A percentile compares a stretch with the other conserved stretches of the same genome.
These are phyloP conservation scores for Sicus ferrugineus DNA, from an alignment of 2,888 invertebrate species.

Conservation along the genomic window DNA sequence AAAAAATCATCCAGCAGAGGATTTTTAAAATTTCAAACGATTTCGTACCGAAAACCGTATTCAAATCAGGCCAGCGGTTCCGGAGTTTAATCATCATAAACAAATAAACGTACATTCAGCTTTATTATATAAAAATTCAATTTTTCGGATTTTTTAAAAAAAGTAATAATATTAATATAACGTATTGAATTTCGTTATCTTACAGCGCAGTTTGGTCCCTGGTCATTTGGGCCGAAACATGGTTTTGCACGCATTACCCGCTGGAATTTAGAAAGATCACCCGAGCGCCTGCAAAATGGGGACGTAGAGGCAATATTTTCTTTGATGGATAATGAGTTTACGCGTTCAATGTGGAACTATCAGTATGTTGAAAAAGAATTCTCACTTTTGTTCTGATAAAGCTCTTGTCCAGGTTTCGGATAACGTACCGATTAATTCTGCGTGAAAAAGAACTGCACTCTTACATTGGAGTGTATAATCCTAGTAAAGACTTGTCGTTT, in stretches of 20 bases:
- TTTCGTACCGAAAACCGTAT: too few species aligned
- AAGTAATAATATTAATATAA: too few species aligned
- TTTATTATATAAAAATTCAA: too few species aligned
- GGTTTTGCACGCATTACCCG: constrained; percentile 93
- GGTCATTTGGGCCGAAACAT: constrained; percentile 95
- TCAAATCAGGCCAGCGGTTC: too few species aligned
- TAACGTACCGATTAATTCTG: constrained; percentile 90
- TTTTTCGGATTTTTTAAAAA: too few species aligned
- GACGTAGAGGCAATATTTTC: constrained; percentile 93
- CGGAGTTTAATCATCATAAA: too few species aligned
- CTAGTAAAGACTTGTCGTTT: constrained; percentile 89
- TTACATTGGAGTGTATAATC: constrained; percentile 92
- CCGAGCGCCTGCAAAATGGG: constrained; percentile 86
- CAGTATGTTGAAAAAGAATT: constrained; percentile 69
- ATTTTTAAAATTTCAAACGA: too few species aligned
- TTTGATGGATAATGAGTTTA: constrained; percentile 91
- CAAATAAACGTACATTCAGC: too few species aligned
- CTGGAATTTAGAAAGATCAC: constrained; percentile 90
- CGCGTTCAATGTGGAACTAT: constrained; percentile 93
- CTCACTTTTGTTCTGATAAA: not conserved
- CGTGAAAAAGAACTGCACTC: constrained; percentile 92
- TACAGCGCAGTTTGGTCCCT: constrained; percentile 92
- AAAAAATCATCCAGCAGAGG: too few species aligned
- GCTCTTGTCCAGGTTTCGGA: constrained; percentile 73
- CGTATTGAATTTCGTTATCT: not conserved